phyloP scores from a whole-genome alignment of 2,797 vertebrate species.

The Antennarius maculatus region DNA sequence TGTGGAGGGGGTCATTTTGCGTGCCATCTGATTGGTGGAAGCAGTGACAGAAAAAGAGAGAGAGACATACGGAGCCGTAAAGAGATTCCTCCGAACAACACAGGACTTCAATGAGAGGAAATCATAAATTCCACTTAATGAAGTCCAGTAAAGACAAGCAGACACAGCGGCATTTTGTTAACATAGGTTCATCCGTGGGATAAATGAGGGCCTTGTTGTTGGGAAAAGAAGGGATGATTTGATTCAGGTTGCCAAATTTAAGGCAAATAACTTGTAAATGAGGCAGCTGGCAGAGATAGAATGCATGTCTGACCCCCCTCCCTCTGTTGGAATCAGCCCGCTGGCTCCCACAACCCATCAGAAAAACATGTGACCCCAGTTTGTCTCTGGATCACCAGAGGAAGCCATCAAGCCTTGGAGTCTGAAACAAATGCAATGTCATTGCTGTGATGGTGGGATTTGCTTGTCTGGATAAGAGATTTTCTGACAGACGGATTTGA shows the following conservation, averaged over 20 bases:
- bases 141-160: slow-evolving; percentile 41
- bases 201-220: slow-evolving; percentile 82
- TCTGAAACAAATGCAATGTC: slow-evolving; percentile 31
- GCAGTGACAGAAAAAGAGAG: slow-evolving; percentile 29
- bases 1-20: slow-evolving; percentile 23
- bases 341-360: slow-evolving; percentile 44
- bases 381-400: slow-evolving; percentile 24
- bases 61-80: slow-evolving; percentile 26
- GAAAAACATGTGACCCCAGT: slow-evolving; percentile 49
- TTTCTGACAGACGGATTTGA: slow-evolving; percentile 57
- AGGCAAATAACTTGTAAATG: slow-evolving; percentile 43
- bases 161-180: slow-evolving; percentile 25
- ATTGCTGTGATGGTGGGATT: slow-evolving; percentile 48
- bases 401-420: slow-evolving; percentile 11
- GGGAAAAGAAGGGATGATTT: slow-evolving; percentile 73
- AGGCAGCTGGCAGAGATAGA: slow-evolving; percentile 18
- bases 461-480: slow-evolving; percentile 27
- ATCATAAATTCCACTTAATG: slow-evolving; percentile 57
- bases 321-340: slow-evolving; percentile 17
- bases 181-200: slow-evolving; percentile 80
- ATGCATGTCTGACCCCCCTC: slow-evolving; percentile 21
- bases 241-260: slow-evolving; percentile 42
- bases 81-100: slow-evolving; percentile 30
- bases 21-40: slow-evolving; percentile 21
- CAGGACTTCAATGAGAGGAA: slow-evolving; percentile 48